These are phyloP conservation scores for Oceanites oceanicus DNA, from an alignment of 2,113 vertebrate genomes.

Conservation along the genomic window DNA sequence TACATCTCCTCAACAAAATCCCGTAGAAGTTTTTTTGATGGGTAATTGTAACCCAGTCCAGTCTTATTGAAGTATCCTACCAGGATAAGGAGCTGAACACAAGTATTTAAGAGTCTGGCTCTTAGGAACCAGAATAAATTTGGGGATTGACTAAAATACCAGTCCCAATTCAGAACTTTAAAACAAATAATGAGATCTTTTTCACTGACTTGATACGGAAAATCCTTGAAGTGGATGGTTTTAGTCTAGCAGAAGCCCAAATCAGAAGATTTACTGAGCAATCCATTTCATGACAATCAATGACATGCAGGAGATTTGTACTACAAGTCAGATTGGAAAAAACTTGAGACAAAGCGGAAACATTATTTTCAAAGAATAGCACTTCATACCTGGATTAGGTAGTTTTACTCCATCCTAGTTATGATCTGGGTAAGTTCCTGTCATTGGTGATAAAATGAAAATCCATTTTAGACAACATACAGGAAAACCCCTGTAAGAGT, in stretches of 20 bases:
- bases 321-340: background rate
- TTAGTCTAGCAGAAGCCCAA: background rate
- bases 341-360: background rate
- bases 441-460: background rate
- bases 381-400: slow-evolving; percentile 35
- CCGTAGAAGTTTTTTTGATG: background rate
- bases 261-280: background rate
- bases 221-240: background rate
- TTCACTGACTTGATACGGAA: background rate
- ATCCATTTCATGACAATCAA: background rate
- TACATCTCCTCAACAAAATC: background rate
- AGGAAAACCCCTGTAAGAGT: background rate
- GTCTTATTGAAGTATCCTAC: background rate
- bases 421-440: background rate
- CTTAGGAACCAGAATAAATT: background rate
- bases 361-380: background rate
- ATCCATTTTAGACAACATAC: background rate
- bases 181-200: background rate
- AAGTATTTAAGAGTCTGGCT: background rate
- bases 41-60: background rate
- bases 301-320: background rate
- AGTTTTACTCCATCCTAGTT: background rate
- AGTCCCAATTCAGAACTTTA: background rate
- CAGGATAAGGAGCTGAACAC: background rate
- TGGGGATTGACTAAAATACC: background rate